phyloP scores from a whole-genome alignment of 2,113 vertebrate genomes.

The Nesospiza acunhae region DNA sequence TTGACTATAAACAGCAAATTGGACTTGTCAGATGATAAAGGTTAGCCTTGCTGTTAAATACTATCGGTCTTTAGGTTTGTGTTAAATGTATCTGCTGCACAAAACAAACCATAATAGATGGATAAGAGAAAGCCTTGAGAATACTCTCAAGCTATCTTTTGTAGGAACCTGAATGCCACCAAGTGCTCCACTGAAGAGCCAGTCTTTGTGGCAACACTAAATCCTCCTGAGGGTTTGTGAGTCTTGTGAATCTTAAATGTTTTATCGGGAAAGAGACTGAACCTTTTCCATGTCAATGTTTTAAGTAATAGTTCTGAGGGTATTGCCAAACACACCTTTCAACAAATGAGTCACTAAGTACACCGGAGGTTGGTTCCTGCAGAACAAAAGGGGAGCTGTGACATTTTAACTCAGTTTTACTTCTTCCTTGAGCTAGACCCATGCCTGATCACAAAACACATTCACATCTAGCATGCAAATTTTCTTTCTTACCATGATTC shows the following conservation, averaged over 20 bases:
- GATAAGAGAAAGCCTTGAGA: neutral
- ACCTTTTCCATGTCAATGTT: neutral
- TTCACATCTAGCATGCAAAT: neutral
- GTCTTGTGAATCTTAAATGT: neutral
- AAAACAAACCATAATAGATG: neutral
- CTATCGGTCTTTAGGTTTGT: neutral
- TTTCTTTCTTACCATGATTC: neutral
- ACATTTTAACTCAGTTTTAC: conserved; percentile 41
- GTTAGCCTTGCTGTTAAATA: conserved; percentile 2
- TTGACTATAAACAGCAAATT: conserved; percentile 46
- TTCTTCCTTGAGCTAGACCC: neutral
- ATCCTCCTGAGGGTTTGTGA: neutral
- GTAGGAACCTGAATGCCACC: neutral
- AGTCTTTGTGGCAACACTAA: neutral
- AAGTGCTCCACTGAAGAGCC: neutral
- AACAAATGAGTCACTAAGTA: conserved; percentile 32
- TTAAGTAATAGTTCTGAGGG: neutral
- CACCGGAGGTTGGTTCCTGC: neutral
- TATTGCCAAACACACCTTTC: neutral
- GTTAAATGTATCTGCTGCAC: neutral
- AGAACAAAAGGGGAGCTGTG: conserved; percentile 7
- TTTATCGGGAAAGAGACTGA: neutral
- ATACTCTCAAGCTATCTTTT: neutral
- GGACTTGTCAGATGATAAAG: conserved; percentile 44
- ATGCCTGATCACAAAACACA: neutral